These are phyloP conservation scores for Phasianus colchicus DNA, from an alignment of 2,113 vertebrate species.

Conservation along the genomic window DNA sequence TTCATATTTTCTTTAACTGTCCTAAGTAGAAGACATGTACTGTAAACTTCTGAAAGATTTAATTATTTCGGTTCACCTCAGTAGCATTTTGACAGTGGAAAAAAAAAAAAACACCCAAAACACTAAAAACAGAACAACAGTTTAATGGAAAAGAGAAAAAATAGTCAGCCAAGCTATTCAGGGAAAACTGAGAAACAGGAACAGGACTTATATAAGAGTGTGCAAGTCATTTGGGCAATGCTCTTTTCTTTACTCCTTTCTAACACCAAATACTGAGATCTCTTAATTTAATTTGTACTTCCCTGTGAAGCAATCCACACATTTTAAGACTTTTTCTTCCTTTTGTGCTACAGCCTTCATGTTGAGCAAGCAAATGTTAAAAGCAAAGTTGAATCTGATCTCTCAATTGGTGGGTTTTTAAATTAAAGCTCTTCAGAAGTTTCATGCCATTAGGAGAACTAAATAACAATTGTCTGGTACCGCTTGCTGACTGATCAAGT, in stretches of 20 bases:
- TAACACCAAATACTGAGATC: not conserved
- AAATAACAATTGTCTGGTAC: not conserved
- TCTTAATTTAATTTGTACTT: slow-evolving; percentile 22
- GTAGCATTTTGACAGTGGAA: not conserved
- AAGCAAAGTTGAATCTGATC: slow-evolving; percentile 12
- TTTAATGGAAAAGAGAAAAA: slow-evolving; percentile 12
- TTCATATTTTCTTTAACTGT: not conserved
- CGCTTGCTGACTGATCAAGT: not conserved
- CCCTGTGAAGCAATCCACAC: not conserved
- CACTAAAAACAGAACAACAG: not conserved
- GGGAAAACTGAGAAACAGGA: not conserved
- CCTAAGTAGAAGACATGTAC: slow-evolving; percentile 9
- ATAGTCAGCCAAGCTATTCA: not conserved
- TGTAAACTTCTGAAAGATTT: slow-evolving; percentile 1
- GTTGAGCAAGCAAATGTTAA: not conserved
- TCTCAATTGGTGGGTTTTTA: slow-evolving; percentile 16
- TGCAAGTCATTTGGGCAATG: not conserved
- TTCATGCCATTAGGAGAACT: not conserved
- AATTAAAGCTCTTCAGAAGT: slow-evolving; percentile 45
- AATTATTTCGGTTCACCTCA: slow-evolving; percentile 29
- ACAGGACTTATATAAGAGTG: not conserved
- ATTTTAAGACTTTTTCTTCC: slow-evolving; percentile 5
- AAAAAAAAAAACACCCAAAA: not conserved
- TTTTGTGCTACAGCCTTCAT: slow-evolving; percentile 18
- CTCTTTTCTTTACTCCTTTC: not conserved